Evolutionary conservation across 2,888 invertebrate genomes (phyloP), one percentile per base, ranked within the genome.

Genomic region (Eudasyphora cyanicolor): DNA sequence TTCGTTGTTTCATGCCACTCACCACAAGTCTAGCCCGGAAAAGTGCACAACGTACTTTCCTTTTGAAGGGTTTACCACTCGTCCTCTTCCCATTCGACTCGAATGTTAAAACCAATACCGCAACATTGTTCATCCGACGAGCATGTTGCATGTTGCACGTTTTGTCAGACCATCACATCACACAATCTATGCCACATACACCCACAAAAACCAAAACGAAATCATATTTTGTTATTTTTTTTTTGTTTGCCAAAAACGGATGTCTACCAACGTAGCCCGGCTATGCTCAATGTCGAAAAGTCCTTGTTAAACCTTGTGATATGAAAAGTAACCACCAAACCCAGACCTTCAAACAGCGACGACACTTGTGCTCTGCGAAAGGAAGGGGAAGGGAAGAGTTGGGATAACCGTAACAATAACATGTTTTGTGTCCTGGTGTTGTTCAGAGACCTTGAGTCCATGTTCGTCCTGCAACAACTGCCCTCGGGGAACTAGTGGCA

Each of bases 1-100:
- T n/a, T n/a, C n/a, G n/a, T n/a, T n/a, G 12, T 57, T 57, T 21
- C 64, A 69, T 42, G 74, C 57, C 79, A 24, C 29, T 49, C 76
- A 78, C 54, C 54, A 54, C 10, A 2, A 57, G 83, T 80, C 83
- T 81, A 78, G 80, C 75, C 81, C 74, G 83, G 83, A 84, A 84
- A 84, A 76, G 35, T 78, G 78, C 80, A 81, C 67, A 80, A 29
- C 77, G 71, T 10, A 62, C 80, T 79, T 57, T 54, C 54, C 73
- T n/a, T 6, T 57, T 51, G 7, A 51, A 38, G 17, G 70, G 21
- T 8, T 54, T 73, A 17, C n/a, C n/a, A n/a, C n/a, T n/a, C n/a
- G n/a, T n/a, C n/a, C n/a, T 29, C 69, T 79, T 45, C 64, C 10
- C 32, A 10, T 75, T 64, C 71, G 73, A 76, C 73, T 80, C 73